These are phyloP conservation scores for Nomada ruficornis DNA, from an alignment of 2,888 invertebrate species.

Conservation along the genomic window DNA sequence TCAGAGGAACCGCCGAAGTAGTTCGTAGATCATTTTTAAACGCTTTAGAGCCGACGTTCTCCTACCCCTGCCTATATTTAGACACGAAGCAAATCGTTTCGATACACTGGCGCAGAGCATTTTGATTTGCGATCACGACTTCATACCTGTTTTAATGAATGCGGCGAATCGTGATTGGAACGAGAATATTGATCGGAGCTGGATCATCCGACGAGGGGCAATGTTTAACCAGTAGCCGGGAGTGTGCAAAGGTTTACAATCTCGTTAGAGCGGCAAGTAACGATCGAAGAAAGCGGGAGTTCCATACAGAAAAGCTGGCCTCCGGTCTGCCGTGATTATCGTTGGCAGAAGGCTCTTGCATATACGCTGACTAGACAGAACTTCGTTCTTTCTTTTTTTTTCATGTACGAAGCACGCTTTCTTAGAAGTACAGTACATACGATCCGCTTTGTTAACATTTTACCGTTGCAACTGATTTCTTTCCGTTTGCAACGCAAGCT, in stretches of 20 bases:
- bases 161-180: constrained; percentile 19
- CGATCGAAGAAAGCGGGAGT: background rate
- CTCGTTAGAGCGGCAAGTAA: background rate
- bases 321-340: background rate
- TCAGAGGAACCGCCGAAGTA: no score
- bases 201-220: background rate
- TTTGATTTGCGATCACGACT: constrained; percentile 8
- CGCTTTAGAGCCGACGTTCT: background rate
- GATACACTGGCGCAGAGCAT: background rate
- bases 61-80: no score
- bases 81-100: no score
- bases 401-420: no score
- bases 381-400: background rate
- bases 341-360: background rate
- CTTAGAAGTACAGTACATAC: no score
- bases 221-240: constrained; percentile 5
- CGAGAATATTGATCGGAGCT: constrained; percentile 10
- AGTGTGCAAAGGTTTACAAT: background rate
- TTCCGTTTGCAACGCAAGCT: no score
- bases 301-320: background rate
- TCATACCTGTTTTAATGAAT: constrained; percentile 8
- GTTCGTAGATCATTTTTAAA: no score
- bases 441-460: background rate
- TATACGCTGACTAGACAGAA: background rate
- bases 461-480: background rate